Conservation (phyloP, 2,888 invertebrate genomes). For the Sphaeridia pumilis region DNA sequence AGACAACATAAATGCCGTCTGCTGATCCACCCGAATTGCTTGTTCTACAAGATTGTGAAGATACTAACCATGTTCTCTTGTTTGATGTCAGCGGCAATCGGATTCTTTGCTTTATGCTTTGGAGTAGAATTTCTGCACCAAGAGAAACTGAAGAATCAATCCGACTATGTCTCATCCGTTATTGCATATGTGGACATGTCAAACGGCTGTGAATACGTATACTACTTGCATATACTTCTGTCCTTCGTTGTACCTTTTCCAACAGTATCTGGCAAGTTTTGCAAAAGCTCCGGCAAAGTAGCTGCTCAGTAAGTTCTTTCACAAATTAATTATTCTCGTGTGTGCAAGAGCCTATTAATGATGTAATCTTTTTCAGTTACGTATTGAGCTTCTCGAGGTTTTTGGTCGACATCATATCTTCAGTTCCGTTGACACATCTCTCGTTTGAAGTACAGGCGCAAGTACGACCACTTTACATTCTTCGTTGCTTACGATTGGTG, state of each 20-base stretch:
- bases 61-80: conserved; percentile 6
- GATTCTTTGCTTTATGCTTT: conserved; percentile 25
- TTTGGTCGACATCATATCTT: conserved; percentile 18
- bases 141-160: not conserved
- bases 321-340: no score
- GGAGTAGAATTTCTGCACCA: conserved; percentile 16
- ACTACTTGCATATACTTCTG: conserved; percentile 15
- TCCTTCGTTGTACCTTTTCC: conserved; percentile 23
- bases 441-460: no score
- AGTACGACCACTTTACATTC: not conserved
- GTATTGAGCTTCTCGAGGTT: conserved; percentile 17
- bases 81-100: conserved; percentile 22
- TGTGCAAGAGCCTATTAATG: no score
- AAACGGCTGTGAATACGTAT: conserved; percentile 17
- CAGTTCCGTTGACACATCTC: conserved; percentile 17
- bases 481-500: conserved; percentile 13
- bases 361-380: conserved; percentile 14
- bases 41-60: conserved; percentile 12
- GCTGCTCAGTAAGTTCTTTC: conserved; percentile 20
- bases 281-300: conserved; percentile 17
- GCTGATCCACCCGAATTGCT: conserved; percentile 24
- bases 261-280: conserved; percentile 20
- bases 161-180: not conserved
- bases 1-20: no score
- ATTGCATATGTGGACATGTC: not conserved